Conservation (phyloP, 2,113 vertebrate genomes). For the Tinamus guttatus region DNA sequence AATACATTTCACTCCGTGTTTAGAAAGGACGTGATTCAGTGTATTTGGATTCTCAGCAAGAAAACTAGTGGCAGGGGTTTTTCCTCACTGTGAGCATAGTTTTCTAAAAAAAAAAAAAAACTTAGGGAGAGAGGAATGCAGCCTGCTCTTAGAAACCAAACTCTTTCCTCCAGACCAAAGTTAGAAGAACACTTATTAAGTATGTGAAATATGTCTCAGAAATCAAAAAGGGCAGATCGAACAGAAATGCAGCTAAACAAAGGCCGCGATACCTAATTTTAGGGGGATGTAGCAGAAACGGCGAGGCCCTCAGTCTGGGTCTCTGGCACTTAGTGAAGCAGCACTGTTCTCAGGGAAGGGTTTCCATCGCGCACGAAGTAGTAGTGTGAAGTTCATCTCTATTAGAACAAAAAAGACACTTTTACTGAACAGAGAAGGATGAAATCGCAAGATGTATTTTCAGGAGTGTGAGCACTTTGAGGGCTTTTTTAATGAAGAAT, state of each 20-base stretch:
- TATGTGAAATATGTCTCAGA: background rate
- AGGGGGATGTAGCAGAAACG: background rate
- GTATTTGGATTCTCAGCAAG: background rate
- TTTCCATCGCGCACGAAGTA: background rate
- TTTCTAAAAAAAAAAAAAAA: background rate
- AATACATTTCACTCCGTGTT: background rate
- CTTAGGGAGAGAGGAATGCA: background rate
- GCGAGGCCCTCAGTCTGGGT: background rate
- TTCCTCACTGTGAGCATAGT: background rate
- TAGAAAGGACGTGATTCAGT: background rate
- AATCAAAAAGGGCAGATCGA: background rate
- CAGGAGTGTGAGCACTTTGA: constrained; percentile 26
- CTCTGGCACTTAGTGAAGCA: background rate
- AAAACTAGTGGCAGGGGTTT: constrained; percentile 43
- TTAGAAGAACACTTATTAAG: background rate
- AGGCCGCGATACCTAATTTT: background rate
- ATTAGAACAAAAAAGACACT: constrained; percentile 6
- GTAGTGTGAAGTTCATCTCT: background rate
- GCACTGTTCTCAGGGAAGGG: background rate
- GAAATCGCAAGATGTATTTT: constrained; percentile 49
- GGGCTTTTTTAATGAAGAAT: constrained; percentile 42
- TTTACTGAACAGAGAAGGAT: constrained; percentile 34
- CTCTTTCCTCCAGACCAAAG: constrained; percentile 10
- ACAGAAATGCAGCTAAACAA: background rate
- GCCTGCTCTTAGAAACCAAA: constrained; percentile 58